phyloP scores from a whole-genome alignment of 1,140 invertebrate species.

The Ylistrum balloti region DNA sequence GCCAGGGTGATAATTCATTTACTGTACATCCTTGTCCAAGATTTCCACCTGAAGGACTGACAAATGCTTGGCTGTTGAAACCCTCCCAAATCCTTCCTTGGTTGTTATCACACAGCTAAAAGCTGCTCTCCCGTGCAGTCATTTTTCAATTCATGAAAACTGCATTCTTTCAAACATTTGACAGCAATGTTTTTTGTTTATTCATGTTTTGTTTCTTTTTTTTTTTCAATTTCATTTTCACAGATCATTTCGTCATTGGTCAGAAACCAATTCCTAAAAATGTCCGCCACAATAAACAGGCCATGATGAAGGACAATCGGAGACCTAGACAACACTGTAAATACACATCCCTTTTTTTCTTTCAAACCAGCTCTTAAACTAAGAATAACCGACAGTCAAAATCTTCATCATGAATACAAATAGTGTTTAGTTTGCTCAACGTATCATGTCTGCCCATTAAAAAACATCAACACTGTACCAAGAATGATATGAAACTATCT shows the following conservation, averaged over 20 bases:
- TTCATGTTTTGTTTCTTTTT: too few relatives aligned
- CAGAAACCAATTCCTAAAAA: not conserved
- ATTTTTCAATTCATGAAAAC: not conserved
- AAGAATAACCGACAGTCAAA: not conserved
- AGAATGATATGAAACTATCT: not conserved
- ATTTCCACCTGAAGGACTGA: too few relatives aligned
- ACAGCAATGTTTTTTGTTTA: not conserved
- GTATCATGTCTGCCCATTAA: not conserved
- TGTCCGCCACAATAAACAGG: not conserved
- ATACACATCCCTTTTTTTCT: not conserved
- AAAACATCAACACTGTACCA: not conserved
- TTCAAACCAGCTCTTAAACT: not conserved
- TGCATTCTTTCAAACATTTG: not conserved
- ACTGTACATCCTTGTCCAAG: too few relatives aligned
- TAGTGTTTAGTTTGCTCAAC: constrained; percentile 38
- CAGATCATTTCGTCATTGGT: not conserved
- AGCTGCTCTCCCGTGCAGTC: not conserved
- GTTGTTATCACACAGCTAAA: not conserved
- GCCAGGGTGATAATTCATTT: not conserved
- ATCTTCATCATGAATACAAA: not conserved
- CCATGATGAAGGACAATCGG: not conserved
- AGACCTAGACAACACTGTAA: not conserved
- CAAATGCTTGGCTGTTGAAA: too few relatives aligned
- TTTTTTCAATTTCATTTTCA: not conserved
- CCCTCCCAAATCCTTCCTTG: too few relatives aligned